Base-by-base conservation (phyloP, 64 coral and sea anemone genomes). In the Montipora sp. region DNA sequence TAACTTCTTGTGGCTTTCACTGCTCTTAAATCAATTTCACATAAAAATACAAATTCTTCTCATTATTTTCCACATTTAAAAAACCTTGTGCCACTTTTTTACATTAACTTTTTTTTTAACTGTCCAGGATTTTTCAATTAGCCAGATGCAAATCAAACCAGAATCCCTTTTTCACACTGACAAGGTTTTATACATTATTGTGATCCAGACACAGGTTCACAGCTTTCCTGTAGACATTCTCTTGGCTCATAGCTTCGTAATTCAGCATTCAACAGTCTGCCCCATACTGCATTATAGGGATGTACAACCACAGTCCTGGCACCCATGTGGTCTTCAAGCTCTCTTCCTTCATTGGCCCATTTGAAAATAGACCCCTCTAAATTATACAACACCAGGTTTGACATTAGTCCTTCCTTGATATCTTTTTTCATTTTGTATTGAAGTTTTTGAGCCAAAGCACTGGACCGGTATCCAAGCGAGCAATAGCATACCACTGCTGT, bases 331-430 rank as follows among this genome's bases (percentile, higher is more conserved):
- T 95, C 93, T 63, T 92, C 82, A 19, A 95, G 80, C 1, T 81
- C 51, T 72, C 47, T 95, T n/a, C 89, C 78, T 51, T 95, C 94
- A 77, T 95, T 92, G 44, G 94, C 94, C 94, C 94, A 95, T 70
- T 95, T 95, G 50, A 95, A 88, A 48, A 95, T 88, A 47, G 89
- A 87, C 15, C 94, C 94, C 53, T 95, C 94, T n/a, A 95, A 77
- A 75, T 92, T 95, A 12, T 57, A 95, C 15, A 87, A 7, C 3
- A 75, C 22, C 14, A 89, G 75, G 20, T 59, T 89, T 50, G 51
- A 58, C 76, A 67, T 75, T 16, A 58, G 18, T 77, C 67, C 75
- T 51, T 20, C 46, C 21, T 92, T 48, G 67, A 50, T 77, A 47
- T 83, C 61, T 69, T 74, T 92, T 12, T 51, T 16, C 5, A 95